A percentile compares a stretch with the other conserved stretches of the same genome.
Evolutionary conservation across 2,797 vertebrate genomes (phyloP).

Genomic region (Sebastes taczanowskii): DNA sequence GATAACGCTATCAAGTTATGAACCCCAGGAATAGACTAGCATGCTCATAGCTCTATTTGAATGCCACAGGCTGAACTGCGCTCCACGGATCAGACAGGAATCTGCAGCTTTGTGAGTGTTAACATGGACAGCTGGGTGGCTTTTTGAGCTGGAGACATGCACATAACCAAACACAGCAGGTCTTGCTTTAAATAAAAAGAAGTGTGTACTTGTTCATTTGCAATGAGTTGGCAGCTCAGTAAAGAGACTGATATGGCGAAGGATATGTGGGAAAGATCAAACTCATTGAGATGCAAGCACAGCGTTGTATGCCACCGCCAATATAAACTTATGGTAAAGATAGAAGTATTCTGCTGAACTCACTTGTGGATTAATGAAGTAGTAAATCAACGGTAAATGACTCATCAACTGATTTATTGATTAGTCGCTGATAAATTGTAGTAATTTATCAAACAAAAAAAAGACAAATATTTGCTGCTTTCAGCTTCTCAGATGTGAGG

Average conservation of each 20-base stretch:
- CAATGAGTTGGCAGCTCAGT: slow-evolving; percentile 10
- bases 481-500: background rate
- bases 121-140: slow-evolving; percentile 6
- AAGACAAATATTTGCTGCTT: background rate
- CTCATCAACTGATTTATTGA: background rate
- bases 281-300: background rate
- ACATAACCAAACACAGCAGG: slow-evolving; percentile 16
- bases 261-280: slow-evolving; percentile 1
- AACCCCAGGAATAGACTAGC: background rate
- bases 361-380: background rate
- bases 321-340: background rate
- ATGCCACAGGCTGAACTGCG: slow-evolving; percentile 9
- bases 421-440: background rate
- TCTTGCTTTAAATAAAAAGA: background rate
- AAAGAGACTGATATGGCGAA: slow-evolving; percentile 5
- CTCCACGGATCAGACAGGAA: slow-evolving; percentile 6
- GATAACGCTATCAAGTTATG: background rate
- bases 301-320: background rate
- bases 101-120: slow-evolving; percentile 22
- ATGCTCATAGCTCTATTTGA: slow-evolving; percentile 17
- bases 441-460: background rate
- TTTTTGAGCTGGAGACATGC: slow-evolving; percentile 11
- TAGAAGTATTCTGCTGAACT: background rate
- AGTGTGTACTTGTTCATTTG: background rate
- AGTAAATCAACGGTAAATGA: background rate